phyloP scores from a whole-genome alignment of 2,797 vertebrate genomes.

The Chaenodraco wilsoni region DNA sequence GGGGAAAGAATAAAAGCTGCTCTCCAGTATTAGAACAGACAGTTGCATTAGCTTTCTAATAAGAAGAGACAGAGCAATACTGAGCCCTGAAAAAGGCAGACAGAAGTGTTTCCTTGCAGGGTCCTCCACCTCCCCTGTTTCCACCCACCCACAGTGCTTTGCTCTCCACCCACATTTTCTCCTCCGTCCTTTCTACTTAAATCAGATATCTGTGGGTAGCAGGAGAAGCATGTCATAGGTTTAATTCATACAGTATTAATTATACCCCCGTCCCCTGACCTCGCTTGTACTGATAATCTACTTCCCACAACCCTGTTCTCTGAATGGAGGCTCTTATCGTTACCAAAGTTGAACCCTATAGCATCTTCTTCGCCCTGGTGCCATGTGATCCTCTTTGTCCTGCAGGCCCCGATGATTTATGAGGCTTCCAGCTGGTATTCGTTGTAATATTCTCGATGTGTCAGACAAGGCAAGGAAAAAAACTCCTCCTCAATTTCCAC shows the following conservation, averaged over 20 bases:
- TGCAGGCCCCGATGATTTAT: slow-evolving; percentile 80
- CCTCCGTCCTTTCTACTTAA: slow-evolving; percentile 56
- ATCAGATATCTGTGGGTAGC: slow-evolving; percentile 72
- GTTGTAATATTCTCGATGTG: slow-evolving; percentile 65
- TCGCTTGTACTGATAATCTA: slow-evolving; percentile 76
- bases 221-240: slow-evolving; percentile 79
- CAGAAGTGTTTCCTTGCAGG: slow-evolving; percentile 61
- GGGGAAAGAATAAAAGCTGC: slow-evolving; percentile 78
- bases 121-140: slow-evolving; percentile 21
- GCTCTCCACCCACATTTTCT: slow-evolving; percentile 56
- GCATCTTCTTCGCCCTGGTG: slow-evolving; percentile 54
- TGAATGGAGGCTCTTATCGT: slow-evolving; percentile 72
- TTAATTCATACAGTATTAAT: slow-evolving; percentile 84
- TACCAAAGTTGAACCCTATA: slow-evolving; percentile 64
- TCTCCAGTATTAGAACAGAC: slow-evolving; percentile 85
- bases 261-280: slow-evolving; percentile 73
- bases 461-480: slow-evolving; percentile 53
- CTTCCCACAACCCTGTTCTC: slow-evolving; percentile 67
- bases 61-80: slow-evolving; percentile 84
- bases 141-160: slow-evolving; percentile 57
- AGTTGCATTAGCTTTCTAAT: slow-evolving; percentile 86
- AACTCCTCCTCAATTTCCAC: slow-evolving; percentile 62
- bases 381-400: slow-evolving; percentile 73
- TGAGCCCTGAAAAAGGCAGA: slow-evolving; percentile 63
- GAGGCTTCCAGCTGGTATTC: slow-evolving; percentile 71